A percentile compares a stretch with the other conserved stretches of the same genome.
phyloP scores from a whole-genome alignment of 1,140 invertebrate species.

The Drosophila auraria region DNA sequence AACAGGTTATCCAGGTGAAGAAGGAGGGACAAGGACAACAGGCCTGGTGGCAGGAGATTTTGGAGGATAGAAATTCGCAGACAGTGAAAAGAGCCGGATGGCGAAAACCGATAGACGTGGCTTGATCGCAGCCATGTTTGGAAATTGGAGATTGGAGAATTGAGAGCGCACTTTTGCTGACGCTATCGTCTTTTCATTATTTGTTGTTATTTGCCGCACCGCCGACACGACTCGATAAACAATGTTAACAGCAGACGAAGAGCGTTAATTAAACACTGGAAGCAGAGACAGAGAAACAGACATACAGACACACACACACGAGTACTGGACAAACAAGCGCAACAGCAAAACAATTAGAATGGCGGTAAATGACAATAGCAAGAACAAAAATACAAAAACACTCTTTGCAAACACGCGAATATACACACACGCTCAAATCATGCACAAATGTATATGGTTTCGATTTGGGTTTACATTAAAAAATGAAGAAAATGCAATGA shows the following conservation, averaged over 20 bases:
- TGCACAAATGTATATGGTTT: constrained; percentile 26
- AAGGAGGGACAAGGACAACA: constrained; percentile 18
- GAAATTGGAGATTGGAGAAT: constrained; percentile 32
- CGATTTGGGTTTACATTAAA: constrained; percentile 28
- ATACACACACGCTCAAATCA: constrained; percentile 11
- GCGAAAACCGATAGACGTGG: constrained; percentile 60
- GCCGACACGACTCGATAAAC: constrained; percentile 65
- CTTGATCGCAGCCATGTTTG: constrained; percentile 74
- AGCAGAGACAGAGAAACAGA: constrained; percentile 41
- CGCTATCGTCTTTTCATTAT: constrained; percentile 47
- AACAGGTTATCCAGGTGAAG: constrained; percentile 29
- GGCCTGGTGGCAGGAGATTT: neutral
- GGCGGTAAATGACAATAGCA: constrained; percentile 37
- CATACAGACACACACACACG: constrained; percentile 13
- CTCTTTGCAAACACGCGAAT: constrained; percentile 2
- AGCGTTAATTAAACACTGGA: constrained; percentile 74
- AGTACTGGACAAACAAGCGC: constrained; percentile 36
- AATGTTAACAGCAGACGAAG: constrained; percentile 53
- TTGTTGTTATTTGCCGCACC: constrained; percentile 49
- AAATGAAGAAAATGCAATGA: constrained; percentile 73
- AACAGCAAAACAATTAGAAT: constrained; percentile 73
- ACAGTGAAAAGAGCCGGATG: constrained; percentile 7
- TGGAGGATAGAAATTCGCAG: constrained; percentile 4
- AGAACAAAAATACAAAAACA: constrained; percentile 8
- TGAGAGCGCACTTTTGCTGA: constrained; percentile 59